phyloP scores from a whole-genome alignment of 1,140 invertebrate genomes.

The Drosophila ambigua region DNA sequence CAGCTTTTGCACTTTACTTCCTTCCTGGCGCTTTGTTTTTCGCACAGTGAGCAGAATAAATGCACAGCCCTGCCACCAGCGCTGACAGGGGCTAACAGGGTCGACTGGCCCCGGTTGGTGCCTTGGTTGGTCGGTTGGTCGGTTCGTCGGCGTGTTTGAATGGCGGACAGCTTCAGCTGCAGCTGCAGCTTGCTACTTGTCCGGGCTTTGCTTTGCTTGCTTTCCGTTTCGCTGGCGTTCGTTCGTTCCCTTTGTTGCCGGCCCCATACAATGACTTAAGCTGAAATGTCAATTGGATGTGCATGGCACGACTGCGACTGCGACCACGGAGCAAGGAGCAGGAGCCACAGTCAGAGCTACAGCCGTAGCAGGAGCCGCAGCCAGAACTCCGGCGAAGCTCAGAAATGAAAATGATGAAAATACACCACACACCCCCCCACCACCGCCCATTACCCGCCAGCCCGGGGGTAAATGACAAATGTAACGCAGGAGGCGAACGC shows the following conservation, averaged over 20 bases:
- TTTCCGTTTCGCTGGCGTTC: conserved; percentile 57
- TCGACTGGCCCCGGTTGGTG: too few species aligned
- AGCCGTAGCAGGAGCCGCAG: background rate
- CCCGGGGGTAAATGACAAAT: conserved; percentile 69
- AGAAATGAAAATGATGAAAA: conserved; percentile 76
- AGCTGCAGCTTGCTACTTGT: conserved; percentile 48
- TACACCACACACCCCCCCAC: conserved; percentile 44
- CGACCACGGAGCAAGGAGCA: conserved; percentile 19
- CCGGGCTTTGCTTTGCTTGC: conserved; percentile 43
- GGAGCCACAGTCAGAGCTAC: too few species aligned
- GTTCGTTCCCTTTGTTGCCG: conserved; percentile 45
- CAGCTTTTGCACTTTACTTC: conserved; percentile 81
- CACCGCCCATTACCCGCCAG: too few species aligned
- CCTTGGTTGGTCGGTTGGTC: background rate
- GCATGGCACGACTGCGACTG: conserved; percentile 51
- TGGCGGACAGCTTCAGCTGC: conserved; percentile 56
- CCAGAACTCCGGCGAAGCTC: conserved; percentile 20
- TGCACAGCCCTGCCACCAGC: conserved; percentile 31
- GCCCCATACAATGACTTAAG: conserved; percentile 75
- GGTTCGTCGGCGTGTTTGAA: conserved; percentile 56
- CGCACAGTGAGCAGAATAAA: conserved; percentile 67
- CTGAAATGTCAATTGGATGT: conserved; percentile 82
- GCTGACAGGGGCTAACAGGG: too few species aligned
- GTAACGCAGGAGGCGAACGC: conserved; percentile 34
- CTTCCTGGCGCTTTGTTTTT: conserved; percentile 75